Evolutionary conservation across 64 coral and sea anemone species (phyloP), one percentile per base, ranked within the genome.

Genomic region (Porites lutea): DNA sequence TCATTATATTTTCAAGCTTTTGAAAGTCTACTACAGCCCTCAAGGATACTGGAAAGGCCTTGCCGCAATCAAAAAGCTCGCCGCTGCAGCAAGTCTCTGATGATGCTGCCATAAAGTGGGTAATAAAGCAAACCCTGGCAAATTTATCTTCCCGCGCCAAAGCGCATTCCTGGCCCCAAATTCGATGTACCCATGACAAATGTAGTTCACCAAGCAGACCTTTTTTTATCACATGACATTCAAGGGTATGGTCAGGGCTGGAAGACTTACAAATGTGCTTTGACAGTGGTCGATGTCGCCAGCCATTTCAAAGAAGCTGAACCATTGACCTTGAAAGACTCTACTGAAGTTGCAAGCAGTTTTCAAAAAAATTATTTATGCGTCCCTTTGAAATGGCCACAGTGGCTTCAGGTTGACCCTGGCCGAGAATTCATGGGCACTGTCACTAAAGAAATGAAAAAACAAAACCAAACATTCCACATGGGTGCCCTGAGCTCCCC

Each of bases 41-140:
- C 27, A 37, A 37, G 83, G 65, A 23, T 86, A 88, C 54, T 88
- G 71, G 86, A 88, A 72, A 14, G 71, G 71, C 19, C 37, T 72
- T 14, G 48, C 86, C 13, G 86, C 86, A 16, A 89, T 89, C 6
- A 82, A 90, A 64, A 90, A 90, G n/a, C 59, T 90, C 46, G 75
- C 88, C 8, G 9, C 61, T 4, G 75, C 88, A 3, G 88, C 88
- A 37, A 5, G 76, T 80, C 4, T 81, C 88, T 53, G 76, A 80
- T 71, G 62, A 80, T 14, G n/a, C 2, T 5, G 62, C 88, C 27
- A 52, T 22, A 21, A 23, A 47, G 8, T 89, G 88, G 88, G 18
- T 89, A 4, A 89, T 50, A 9, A 79, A 79, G 50, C 88, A 90
- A 69, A 52, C 88, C 6, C 15, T 90, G 0, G 88, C n/a, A 37